phyloP scores from a whole-genome alignment of 2,113 vertebrate genomes.

The Pseudopipra pipra region DNA sequence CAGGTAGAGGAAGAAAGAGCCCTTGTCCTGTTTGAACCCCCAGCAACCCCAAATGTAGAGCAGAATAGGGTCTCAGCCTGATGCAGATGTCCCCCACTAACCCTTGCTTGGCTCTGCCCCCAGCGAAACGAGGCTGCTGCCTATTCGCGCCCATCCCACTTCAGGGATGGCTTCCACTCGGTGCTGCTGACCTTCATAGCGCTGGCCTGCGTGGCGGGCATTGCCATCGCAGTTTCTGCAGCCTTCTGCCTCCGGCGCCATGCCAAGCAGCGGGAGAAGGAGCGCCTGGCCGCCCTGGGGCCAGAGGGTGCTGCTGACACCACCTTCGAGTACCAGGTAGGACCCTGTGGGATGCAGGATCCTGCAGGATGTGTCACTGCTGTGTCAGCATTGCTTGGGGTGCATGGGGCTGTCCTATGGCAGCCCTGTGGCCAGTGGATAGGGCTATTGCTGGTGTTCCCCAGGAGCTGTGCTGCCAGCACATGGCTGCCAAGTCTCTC shows the following conservation, averaged over 20 bases:
- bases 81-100: neutral
- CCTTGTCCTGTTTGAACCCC: neutral
- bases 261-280: conserved; percentile 84
- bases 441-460: neutral
- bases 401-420: accelerated
- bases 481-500: conserved; percentile 94
- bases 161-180: conserved; percentile 80
- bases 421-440: accelerated
- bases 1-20: neutral
- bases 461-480: conserved; percentile 96
- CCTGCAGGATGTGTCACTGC: accelerated
- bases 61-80: neutral
- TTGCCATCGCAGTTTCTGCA: conserved; percentile 81
- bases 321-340: conserved; percentile 95
- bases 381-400: accelerated
- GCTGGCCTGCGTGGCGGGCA: conserved; percentile 86
- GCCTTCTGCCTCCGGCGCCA: conserved; percentile 88
- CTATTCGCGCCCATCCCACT: conserved; percentile 76
- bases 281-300: conserved; percentile 86
- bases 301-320: conserved; percentile 93
- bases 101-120: neutral
- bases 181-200: conserved; percentile 88
- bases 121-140: conserved; percentile 81
- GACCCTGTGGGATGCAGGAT: accelerated
- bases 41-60: neutral